These are phyloP conservation scores for Xenopus borealis DNA, from an alignment of 2,113 vertebrate genomes.

Conservation along the genomic window DNA sequence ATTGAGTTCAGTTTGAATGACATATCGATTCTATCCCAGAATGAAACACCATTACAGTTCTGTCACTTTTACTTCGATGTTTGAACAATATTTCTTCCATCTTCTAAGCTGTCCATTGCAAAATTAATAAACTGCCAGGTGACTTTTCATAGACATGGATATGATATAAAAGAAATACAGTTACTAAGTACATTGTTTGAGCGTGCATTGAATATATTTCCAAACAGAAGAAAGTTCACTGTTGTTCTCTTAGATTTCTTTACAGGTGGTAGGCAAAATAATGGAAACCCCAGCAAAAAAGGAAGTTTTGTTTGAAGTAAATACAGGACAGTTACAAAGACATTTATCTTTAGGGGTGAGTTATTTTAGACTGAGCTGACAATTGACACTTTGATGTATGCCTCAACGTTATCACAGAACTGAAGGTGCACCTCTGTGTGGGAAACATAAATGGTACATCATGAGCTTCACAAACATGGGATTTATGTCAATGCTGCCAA, in stretches of 20 bases:
- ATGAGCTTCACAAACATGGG: no score
- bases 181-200: background rate
- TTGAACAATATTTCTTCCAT: conserved; percentile 5
- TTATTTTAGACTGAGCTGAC: no score
- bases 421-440: no score
- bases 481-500: no score
- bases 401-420: no score
- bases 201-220: background rate
- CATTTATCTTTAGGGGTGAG: no score
- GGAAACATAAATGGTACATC: no score
- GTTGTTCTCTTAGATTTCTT: background rate
- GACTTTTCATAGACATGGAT: background rate
- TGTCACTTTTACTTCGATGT: conserved; percentile 32
- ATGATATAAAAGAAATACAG: background rate
- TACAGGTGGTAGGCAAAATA: no score
- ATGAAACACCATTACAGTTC: conserved; percentile 20
- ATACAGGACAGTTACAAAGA: no score
- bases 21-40: conserved; percentile 25
- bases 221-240: background rate
- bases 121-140: background rate
- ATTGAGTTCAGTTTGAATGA: conserved; percentile 34
- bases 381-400: no score
- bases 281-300: no score
- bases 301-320: no score
- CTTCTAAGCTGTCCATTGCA: conserved; percentile 13